Evolutionary conservation across 2,113 vertebrate species (phyloP), one percentile per base, ranked within the genome.

Genomic region (Egretta garzetta): DNA sequence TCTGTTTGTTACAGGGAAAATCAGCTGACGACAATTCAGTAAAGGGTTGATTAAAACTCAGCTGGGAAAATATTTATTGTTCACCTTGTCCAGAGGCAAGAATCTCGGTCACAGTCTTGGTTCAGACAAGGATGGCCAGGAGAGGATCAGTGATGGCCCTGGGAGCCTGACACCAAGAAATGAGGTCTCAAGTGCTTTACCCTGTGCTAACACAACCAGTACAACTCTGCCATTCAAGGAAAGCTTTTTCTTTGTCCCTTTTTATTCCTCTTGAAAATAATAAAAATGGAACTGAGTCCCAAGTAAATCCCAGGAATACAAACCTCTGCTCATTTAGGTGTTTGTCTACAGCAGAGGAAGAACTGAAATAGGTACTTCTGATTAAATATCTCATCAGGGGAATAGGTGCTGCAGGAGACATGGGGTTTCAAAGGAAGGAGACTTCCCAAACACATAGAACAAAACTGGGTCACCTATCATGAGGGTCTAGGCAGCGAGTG

Each of bases 1-100:
- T 91, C 47, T 87, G 24, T 79, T 87, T 79, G 18, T 60, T 89
- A 86, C 20, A 64, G 73, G 56, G 35, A 56, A 93, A 91, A 59
- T 74, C 55, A 84, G 17, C 30, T 64, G 64, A 70, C 45, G 63
- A 47, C 50, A 59, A 35, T 93, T 88, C 64, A 64, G 23, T 68
- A 67, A 90, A 88, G 39, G 21, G 56, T 80, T 88, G 45, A 86
- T 88, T 93, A 90, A 94, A 93, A 86, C 26, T 88, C 80, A 59
- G 14, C 30, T 91, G 53, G 39, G 30, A 70, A 91, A 92, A 79
- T 71, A 93, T 12, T 91, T 92, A n/a, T 71, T 75, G 39, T 45
- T 63, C 43, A 41, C 47, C 47, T 84, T 79, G 49, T 80, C 52
- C 72, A 89, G 75, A 84, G 30, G 18, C 86, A 87, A 75, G 37